Conservation (phyloP, 2,797 vertebrate genomes). For the Falco cherrug region DNA sequence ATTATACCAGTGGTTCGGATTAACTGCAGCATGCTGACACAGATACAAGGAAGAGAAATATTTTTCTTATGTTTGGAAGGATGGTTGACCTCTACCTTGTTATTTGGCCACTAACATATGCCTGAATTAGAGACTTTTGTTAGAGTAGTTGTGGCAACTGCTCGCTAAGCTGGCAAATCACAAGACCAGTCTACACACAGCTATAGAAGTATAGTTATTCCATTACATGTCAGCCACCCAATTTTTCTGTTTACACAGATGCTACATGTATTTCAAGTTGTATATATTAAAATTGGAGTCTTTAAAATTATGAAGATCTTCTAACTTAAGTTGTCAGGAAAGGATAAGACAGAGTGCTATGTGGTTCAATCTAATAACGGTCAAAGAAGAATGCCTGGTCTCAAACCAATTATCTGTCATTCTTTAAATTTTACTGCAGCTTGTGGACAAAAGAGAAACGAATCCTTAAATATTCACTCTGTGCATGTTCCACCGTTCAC, state of each 20-base stretch:
- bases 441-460: not conserved
- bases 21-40: not conserved
- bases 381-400: not conserved
- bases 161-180: not conserved
- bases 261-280: not conserved
- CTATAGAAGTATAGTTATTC: not conserved
- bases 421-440: slow-evolving; percentile 31
- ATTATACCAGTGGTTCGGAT: not conserved
- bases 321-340: not conserved
- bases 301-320: slow-evolving; percentile 26
- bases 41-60: not conserved
- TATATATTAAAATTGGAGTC: not conserved
- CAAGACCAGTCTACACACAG: not conserved
- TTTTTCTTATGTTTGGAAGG: not conserved
- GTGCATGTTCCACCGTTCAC: not conserved
- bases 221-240: not conserved
- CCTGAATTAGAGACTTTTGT: not conserved
- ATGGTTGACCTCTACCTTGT: not conserved
- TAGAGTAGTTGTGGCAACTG: not conserved
- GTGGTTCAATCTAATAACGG: not conserved
- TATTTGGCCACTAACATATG: not conserved
- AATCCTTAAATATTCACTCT: slow-evolving; percentile 2
- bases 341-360: not conserved
- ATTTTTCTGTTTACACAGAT: not conserved
- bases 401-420: slow-evolving; percentile 25